Conservation (phyloP, 2,797 vertebrate species). For the Typhlichthys eigenmanni region DNA sequence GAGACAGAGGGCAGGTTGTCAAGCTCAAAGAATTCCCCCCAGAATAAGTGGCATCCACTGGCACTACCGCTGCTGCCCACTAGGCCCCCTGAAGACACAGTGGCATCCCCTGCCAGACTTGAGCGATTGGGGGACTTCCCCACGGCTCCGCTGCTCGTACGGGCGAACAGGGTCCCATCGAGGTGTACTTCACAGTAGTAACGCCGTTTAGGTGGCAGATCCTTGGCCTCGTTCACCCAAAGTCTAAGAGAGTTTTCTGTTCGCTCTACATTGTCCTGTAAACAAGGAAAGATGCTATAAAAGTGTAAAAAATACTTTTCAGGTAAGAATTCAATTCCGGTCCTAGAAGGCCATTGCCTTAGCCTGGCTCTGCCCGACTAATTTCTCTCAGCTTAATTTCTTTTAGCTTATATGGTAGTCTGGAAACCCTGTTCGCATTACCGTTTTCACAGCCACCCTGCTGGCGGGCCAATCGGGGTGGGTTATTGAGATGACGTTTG, state of each 20-base stretch:
- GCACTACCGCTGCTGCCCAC: conserved; percentile 43
- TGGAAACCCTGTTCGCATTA: too few species aligned
- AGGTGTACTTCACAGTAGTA: conserved; percentile 86
- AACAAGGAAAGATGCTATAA: background rate
- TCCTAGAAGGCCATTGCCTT: too few species aligned
- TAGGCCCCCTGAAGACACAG: conserved; percentile 47
- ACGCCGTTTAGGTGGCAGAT: conserved; percentile 78
- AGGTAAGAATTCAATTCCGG: too few species aligned
- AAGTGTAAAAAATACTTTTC: background rate
- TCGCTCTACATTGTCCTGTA: conserved; percentile 87
- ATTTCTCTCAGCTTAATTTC: too few species aligned
- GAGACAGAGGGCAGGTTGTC: conserved; percentile 82
- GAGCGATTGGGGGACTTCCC: conserved; percentile 65
- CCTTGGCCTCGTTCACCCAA: conserved; percentile 92
- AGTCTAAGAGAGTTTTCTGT: conserved; percentile 87
- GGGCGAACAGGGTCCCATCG: conserved; percentile 85
- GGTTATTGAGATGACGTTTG: too few species aligned
- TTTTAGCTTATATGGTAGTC: too few species aligned
- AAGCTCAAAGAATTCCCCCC: conserved; percentile 92
- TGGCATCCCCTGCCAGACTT: conserved; percentile 53
- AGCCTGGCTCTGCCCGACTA: too few species aligned
- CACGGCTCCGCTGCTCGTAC: conserved; percentile 79
- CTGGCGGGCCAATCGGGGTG: too few species aligned
- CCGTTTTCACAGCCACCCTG: too few species aligned
- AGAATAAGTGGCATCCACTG: conserved; percentile 83